Conservation (phyloP, 2,888 invertebrate species). For the Eretmocerus hayati region DNA sequence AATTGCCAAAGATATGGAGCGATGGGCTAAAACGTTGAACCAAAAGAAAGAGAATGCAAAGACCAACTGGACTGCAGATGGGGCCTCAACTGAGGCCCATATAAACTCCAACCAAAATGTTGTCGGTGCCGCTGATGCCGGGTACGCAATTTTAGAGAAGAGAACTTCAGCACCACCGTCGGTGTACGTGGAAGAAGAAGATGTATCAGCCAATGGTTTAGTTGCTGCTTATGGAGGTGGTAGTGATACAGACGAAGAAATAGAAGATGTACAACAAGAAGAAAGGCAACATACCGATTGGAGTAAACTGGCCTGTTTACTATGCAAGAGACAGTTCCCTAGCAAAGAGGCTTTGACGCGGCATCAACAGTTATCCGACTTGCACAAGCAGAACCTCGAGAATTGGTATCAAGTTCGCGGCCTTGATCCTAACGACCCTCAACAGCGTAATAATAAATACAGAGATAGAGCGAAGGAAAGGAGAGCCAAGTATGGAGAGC, state of each 20-base stretch:
- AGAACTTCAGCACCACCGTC: conserved; percentile 43
- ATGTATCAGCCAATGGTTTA: conserved; percentile 48
- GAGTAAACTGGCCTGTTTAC: conserved; percentile 81
- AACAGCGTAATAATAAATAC: conserved; percentile 55
- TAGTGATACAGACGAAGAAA: conserved; percentile 62
- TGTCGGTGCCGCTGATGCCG: conserved; percentile 90
- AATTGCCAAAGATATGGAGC: conserved; percentile 90
- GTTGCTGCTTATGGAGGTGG: conserved; percentile 76
- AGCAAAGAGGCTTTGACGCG: conserved; percentile 81
- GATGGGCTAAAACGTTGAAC: conserved; percentile 95
- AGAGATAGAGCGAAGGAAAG: conserved; percentile 95
- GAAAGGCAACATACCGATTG: conserved; percentile 64
- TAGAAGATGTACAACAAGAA: conserved; percentile 56
- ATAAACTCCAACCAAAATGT: conserved; percentile 52
- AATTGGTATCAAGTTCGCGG: conserved; percentile 48
- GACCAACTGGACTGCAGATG: conserved; percentile 35
- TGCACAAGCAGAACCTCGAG: conserved; percentile 85
- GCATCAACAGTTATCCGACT: conserved; percentile 86
- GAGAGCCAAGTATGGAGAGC: conserved; percentile 85
- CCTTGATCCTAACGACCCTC: conserved; percentile 47
- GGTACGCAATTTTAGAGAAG: conserved; percentile 85
- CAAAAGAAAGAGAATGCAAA: conserved; percentile 78
- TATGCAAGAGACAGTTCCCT: conserved; percentile 93
- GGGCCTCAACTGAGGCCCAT: conserved; percentile 35
- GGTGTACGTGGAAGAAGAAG: conserved; percentile 41